Conservation (phyloP, 2,888 invertebrate species). For the Capitulum mitella region DNA sequence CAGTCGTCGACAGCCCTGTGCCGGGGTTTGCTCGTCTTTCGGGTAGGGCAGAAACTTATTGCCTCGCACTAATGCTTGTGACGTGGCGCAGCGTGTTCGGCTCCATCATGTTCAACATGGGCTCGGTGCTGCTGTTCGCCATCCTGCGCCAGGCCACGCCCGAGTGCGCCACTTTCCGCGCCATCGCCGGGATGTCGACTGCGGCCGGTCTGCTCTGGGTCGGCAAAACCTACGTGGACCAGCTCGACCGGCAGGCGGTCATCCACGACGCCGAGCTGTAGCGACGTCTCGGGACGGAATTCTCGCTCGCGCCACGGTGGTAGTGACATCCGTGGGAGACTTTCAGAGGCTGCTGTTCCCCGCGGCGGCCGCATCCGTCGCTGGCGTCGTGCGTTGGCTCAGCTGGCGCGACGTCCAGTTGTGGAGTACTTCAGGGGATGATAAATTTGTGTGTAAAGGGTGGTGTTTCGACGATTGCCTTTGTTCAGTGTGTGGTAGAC, state of each 20-base stretch:
- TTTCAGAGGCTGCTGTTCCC: not conserved
- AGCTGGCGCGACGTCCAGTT: not conserved
- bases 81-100: not conserved
- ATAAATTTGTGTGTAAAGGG: too few relatives aligned
- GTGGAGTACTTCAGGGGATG: too few relatives aligned
- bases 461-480: too few relatives aligned
- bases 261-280: not conserved
- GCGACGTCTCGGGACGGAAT: not conserved
- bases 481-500: too few relatives aligned
- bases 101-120: constrained; percentile 7
- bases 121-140: constrained; percentile 10
- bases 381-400: not conserved
- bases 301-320: not conserved
- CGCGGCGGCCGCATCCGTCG: too few relatives aligned
- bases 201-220: not conserved
- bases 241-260: not conserved
- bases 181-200: not conserved
- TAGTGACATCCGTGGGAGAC: not conserved
- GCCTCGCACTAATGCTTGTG: not conserved
- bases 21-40: too few relatives aligned
- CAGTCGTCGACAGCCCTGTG: too few relatives aligned
- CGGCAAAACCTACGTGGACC: not conserved
- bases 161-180: constrained; percentile 1
- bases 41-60: too few relatives aligned
- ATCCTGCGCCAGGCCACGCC: constrained; percentile 4